Evolutionary conservation across 2,797 vertebrate species (phyloP), one percentile per base, ranked within the genome.

Genomic region (Acridotheres tristis): DNA sequence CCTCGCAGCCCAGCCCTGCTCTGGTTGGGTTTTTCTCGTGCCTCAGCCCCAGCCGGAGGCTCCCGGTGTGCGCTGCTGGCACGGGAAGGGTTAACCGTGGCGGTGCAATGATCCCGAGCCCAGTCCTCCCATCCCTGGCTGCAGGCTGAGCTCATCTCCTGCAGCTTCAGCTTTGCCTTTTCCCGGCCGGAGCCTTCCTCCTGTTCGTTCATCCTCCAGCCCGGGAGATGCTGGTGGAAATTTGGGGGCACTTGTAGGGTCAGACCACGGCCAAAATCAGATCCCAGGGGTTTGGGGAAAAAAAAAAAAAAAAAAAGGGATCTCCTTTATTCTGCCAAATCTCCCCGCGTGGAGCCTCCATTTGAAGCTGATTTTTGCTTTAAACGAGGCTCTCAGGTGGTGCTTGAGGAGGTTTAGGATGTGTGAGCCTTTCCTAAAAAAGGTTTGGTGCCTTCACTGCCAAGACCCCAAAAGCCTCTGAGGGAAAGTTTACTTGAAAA

Each of bases 181-280:
- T 34, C 18, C 40, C 42, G 38, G 38, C 10, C 10, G 38, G 38
- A 38, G 38, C 38, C 38, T 43, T 7, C 9, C 18, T 14, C 25
- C 3, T 50, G 71, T 82, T 62, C 85, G 48, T 17, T 79, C 62
- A 6, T 63, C 76, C 65, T 30, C 36, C 22, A 22, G 63, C 48
- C 14, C 43, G 23, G 45, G 7, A 17, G 80, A 17, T 6, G 48
- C 65, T 58, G 73, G 1, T 10, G 40, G 45, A 22, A 13, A 0
- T 36, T 14, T 0, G 40, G 29, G 72, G 5, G 3, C 0, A 5
- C 43, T 13, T 5, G 53, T 59, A 18, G 51, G 34, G 59, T 0
- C 0, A 23, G 45, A 0, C 5, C n/a, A 0, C 1, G 5, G 68
- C 55, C 55, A 23, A 5, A 14, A 72, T 16, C 6, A 3, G 11